Base-by-base conservation (phyloP, 64 coral and sea anemone species). In the Porites lutea region DNA sequence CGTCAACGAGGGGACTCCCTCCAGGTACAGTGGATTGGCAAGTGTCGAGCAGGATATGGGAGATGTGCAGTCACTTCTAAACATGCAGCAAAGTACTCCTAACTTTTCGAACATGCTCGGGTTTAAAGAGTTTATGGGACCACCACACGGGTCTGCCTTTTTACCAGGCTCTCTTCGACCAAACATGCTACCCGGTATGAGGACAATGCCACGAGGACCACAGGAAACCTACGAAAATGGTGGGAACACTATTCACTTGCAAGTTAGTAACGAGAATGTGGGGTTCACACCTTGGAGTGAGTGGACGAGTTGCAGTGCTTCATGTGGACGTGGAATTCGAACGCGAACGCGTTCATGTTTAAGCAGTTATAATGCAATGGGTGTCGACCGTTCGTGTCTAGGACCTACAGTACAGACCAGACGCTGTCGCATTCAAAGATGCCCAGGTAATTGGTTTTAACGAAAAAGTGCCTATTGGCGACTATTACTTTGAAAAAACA, bases 291-390 rank as follows among this genome's bases (percentile, higher is more conserved):
- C 77, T 22, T 90, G 89, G 89, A 81, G 47, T 5, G 89, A 15
- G 13, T 90, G 89, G 89, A 59, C 89, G 12, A 0, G 3, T 13
- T 90, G 89, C 50, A 90, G 78, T 82, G 79, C 48, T 19, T 81
- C 69, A 4, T 90, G 89, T 52, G 89, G 89, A 57, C 13, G 15
- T 16, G 89, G 89, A 18, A 71, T 66, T 9, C 52, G 52, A 16
- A 90, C 78, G 10, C 75, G 89, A 14, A 11, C 62, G 63, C 75
- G 89, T 44, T 75, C 60, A 9, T 90, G 89, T 22, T 18, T 72
- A 18, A 20, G 50, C n/a, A 50, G 6, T 5, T 78, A 52, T 16
- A 54, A 57, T 16, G 18, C 7, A 23, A 15, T 55, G 6, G 75
- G 52, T 20, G n/a, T 78, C 19, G 75, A 78, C 52, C 51, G 19